Evolutionary conservation across 2,888 invertebrate species (phyloP), one percentile per base, ranked within the genome.

Genomic region (Muscina levida): DNA sequence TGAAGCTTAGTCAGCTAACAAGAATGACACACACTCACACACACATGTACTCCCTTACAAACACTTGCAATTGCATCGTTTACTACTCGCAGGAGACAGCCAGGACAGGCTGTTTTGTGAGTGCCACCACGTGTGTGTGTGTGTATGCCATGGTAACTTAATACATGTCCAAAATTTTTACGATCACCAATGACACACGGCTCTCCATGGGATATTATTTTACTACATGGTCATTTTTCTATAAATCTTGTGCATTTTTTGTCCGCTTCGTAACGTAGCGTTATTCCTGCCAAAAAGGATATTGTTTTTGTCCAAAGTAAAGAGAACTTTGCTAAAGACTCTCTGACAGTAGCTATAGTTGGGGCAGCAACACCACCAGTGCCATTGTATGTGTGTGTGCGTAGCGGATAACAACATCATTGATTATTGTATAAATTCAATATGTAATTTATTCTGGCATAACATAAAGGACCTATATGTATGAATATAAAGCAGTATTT

Each of bases 141-240:
- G 15, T 39, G 8, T 15, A 26, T 57, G 57, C 42, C 39, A 8
- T 15, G 62, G 22, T 42, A 39, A 62, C 62, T 42, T 26, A 42
- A 22, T 44, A 51, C 57, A 53, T 71, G 48, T 66, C 53, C 24
- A 71, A 53, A 67, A 71, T 11, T 8, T 66, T 73, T 57, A 73
- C 77, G 51, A 59, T 71, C 17, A 56, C 51, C 67, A 75, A 53
- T 67, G 62, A 65, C 71, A 74, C 46, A 59, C 44, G 42, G 51
- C 71, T 72, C 77, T 56, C 74, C 62, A 65, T 59, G 77, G 77
- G 77, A 77, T 74, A 77, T 77, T 72, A 42, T 77, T 74, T 57
- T 56, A 66, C 65, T 19, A 70, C 72, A 73, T 39, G 56, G 31
- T 15, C 65, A 73, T 70, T 57, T 78, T 22, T 67, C 15, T 0